These are phyloP conservation scores for Natrix natrix DNA, from an alignment of 2,797 vertebrate species.

Conservation along the genomic window DNA sequence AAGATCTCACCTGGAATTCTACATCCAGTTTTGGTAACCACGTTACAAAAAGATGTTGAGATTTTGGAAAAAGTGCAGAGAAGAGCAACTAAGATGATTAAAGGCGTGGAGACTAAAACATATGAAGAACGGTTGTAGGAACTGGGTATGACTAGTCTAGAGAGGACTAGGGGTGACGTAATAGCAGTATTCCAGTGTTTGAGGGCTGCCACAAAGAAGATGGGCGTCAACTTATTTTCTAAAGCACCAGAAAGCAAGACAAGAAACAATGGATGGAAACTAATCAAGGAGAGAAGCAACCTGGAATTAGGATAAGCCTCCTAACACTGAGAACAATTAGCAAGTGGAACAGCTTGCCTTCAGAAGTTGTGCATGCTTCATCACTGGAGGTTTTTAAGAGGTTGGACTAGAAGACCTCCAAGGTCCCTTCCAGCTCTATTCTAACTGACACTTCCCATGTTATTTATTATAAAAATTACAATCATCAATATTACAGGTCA, in stretches of 20 bases:
- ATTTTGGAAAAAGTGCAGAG: background rate
- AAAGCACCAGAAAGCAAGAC: background rate
- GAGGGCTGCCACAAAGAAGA: background rate
- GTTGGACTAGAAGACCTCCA: background rate
- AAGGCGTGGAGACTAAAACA: background rate
- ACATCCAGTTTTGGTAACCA: background rate
- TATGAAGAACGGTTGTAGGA: background rate
- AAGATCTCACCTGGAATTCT: background rate
- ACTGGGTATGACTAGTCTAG: background rate
- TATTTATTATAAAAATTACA: background rate
- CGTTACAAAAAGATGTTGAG: background rate
- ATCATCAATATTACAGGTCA: accelerated
- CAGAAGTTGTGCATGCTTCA: background rate
- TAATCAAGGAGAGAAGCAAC: background rate
- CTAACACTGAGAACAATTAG: background rate
- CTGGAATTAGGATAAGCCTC: background rate
- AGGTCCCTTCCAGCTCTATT: background rate
- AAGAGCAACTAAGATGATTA: background rate
- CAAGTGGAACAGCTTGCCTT: background rate
- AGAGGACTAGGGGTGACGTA: background rate
- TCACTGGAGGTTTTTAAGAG: background rate
- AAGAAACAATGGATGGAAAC: background rate
- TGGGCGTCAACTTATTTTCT: background rate
- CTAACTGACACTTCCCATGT: accelerated
- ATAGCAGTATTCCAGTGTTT: background rate